These are phyloP conservation scores for Ommatoiulus sabulosus DNA, from an alignment of 2,888 invertebrate genomes.

Conservation along the genomic window DNA sequence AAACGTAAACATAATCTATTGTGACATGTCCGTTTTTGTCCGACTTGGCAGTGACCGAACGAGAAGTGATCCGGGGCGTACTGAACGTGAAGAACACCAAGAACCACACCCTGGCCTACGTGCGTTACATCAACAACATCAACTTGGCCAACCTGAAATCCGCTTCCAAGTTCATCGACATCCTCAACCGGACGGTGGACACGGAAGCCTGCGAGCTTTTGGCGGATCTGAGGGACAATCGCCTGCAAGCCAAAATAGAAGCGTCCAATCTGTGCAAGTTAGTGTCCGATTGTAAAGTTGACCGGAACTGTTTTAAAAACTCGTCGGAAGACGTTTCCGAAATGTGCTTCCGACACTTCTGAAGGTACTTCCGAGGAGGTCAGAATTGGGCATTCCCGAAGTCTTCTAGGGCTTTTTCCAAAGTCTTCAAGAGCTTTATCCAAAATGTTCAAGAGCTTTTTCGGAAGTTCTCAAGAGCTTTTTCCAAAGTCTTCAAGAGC, in stretches of 20 bases:
- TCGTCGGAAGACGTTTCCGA: no score
- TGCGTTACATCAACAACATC: slow-evolving; percentile 95
- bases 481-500: no score
- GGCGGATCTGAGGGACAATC: slow-evolving; percentile 87
- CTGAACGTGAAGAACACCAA: slow-evolving; percentile 93
- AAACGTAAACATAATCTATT: no score
- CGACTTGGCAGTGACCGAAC: slow-evolving; percentile 84
- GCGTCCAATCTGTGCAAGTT: slow-evolving; percentile 89
- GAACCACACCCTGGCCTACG: slow-evolving; percentile 94
- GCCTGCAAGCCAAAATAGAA: slow-evolving; percentile 89
- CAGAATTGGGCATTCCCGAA: no score
- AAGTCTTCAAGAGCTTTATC: no score
- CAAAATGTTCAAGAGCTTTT: no score
- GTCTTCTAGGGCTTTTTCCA: no score
- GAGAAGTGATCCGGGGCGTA: slow-evolving; percentile 96
- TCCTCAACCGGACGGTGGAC: slow-evolving; percentile 90
- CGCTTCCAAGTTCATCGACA: slow-evolving; percentile 95
- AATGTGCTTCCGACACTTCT: no score
- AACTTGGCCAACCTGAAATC: slow-evolving; percentile 94
- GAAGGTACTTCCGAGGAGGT: no score
- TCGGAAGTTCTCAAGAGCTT: no score
- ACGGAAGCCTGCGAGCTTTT: slow-evolving; percentile 91
- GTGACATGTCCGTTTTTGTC: slow-evolving; percentile 19
- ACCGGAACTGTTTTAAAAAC: no score
- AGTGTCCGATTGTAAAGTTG: background rate